Evolutionary conservation across 2,888 invertebrate genomes (phyloP), one percentile per base, ranked within the genome.

Genomic region (Leptopilina drosophilae): DNA sequence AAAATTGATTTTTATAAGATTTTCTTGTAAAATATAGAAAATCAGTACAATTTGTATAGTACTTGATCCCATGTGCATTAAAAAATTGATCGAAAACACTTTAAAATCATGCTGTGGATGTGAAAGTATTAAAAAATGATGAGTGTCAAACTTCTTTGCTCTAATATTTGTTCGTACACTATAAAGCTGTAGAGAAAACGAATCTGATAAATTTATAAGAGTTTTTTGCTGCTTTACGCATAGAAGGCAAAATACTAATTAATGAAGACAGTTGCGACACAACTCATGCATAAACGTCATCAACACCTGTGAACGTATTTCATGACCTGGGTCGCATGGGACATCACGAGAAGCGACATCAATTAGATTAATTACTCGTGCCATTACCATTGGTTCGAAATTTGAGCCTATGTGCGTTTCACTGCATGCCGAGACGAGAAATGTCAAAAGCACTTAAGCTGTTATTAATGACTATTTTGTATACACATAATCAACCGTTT

Each of bases 291-390:
- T 84, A 82, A 85, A 88, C 82, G 89, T 89, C 90, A 85, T 75
- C 80, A 69, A 80, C 90, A 90, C 84, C 85, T 83, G 88, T 81
- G 86, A 83, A 84, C 84, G 85, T 85, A 87, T 87, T 84, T 85
- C 86, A 82, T 84, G 84, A 73, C 73, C 56, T 20, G 56, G 73
- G 26, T 56, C 73, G 56, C 73, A 73, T 56, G 73, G 53, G 73
- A 73, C 73, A 73, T 73, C 56, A 73, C 73, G 73, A 56, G 69
- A 69, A 33, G 85, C 82, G 85, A 85, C 87, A 86, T 90, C 90
- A 89, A 90, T 90, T 89, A 88, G 86, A 89, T 89, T 90, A 90
- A 90, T 90, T 89, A 89, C 86, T 85, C 82, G 85, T 85, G 87
- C 85, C 87, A 86, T 82, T 87, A 85, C 85, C 87, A 87, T 87